Percentiles rank a stretch among this genome's conserved stretches.
These are phyloP conservation scores for Diadophis punctatus DNA, from an alignment of 2,113 vertebrate species.

Conservation along the genomic window DNA sequence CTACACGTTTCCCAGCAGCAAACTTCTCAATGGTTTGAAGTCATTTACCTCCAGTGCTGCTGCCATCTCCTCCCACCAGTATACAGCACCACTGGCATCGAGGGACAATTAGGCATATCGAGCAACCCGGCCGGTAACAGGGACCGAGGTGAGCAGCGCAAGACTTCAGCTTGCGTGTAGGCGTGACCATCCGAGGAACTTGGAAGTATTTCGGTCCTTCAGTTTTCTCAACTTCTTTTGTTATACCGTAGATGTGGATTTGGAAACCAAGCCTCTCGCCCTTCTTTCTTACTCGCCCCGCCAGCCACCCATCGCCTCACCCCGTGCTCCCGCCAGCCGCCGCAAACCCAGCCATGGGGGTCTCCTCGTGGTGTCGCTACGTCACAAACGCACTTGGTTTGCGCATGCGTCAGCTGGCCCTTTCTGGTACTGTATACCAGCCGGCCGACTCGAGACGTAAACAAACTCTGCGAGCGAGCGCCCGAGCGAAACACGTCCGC, in stretches of 20 bases:
- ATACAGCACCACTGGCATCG: background rate
- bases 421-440: background rate
- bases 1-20: background rate
- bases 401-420: constrained; percentile 24
- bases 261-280: background rate
- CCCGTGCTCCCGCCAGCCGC: background rate
- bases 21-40: background rate
- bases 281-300: background rate
- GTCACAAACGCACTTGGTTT: background rate
- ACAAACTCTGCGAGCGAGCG: constrained; percentile 47
- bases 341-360: background rate
- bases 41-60: background rate
- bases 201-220: background rate
- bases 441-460: constrained; percentile 28
- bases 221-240: background rate
- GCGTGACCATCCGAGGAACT: background rate
- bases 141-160: background rate
- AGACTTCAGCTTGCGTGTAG: background rate
- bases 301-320: too few relatives aligned
- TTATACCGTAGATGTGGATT: background rate
- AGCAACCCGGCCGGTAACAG: background rate
- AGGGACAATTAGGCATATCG: background rate
- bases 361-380: background rate
- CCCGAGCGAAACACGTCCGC: background rate
- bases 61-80: background rate